These are phyloP conservation scores for Campaea margaritaria DNA, from an alignment of 2,888 invertebrate species.

Conservation along the genomic window DNA sequence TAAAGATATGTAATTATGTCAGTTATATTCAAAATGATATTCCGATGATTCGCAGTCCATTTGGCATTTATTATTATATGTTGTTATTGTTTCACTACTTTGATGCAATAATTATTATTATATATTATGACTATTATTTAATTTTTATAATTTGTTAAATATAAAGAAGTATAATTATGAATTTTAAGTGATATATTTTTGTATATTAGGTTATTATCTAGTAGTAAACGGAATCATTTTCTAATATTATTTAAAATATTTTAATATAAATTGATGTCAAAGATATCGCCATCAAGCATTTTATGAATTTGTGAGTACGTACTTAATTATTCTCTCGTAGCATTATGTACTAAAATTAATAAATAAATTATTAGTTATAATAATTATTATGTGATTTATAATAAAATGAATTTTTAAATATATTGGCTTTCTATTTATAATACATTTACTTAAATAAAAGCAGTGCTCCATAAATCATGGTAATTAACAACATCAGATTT, in stretches of 20 bases:
- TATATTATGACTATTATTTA: not conserved
- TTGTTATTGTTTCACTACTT: conserved; percentile 32
- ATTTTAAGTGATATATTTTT: conserved; percentile 19
- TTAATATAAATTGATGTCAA: too few relatives aligned
- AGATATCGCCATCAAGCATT: too few relatives aligned
- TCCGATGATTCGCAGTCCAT: conserved; percentile 58
- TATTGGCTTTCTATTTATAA: too few relatives aligned
- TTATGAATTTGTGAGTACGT: too few relatives aligned
- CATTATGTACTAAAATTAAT: too few relatives aligned
- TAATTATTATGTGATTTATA: too few relatives aligned
- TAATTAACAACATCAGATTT: conserved; percentile 17
- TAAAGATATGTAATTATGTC: conserved; percentile 66
- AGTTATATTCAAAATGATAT: conserved; percentile 65
- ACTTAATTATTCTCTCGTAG: too few relatives aligned
- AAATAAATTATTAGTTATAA: too few relatives aligned
- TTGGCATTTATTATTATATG: conserved; percentile 36
- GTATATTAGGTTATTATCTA: not conserved
- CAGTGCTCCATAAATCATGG: not conserved
- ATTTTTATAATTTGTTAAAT: conserved; percentile 7
- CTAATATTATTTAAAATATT: too few relatives aligned
- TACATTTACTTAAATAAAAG: too few relatives aligned
- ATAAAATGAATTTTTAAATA: too few relatives aligned
- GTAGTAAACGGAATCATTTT: too few relatives aligned
- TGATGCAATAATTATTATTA: conserved; percentile 2
- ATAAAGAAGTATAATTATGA: conserved; percentile 5